These are phyloP conservation scores for Iselma pallidipennis DNA, from an alignment of 2,888 invertebrate genomes.

Conservation along the genomic window DNA sequence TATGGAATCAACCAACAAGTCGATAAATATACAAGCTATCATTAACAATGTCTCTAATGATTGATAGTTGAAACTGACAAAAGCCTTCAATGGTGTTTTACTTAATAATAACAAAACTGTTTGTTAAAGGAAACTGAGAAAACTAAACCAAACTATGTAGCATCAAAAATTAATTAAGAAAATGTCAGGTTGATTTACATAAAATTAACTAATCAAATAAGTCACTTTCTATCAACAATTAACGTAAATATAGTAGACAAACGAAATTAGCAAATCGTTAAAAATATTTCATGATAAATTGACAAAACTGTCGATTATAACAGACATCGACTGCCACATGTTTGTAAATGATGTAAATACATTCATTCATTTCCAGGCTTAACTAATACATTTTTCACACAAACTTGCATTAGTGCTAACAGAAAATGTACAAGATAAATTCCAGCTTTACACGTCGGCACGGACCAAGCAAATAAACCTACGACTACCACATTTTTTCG, in stretches of 20 bases:
- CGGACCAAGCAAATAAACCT: no score
- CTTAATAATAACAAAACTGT: background rate
- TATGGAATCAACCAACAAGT: no score
- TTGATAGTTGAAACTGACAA: background rate
- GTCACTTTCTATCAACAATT: constrained; percentile 1
- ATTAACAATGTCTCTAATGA: no score
- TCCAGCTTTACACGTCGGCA: no score
- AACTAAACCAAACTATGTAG: background rate
- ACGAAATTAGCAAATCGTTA: constrained; percentile 3
- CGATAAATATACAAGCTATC: no score
- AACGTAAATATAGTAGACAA: constrained; percentile 17
- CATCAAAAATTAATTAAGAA: constrained; percentile 15
- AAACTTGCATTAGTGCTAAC: background rate
- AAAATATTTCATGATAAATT: constrained; percentile 12
- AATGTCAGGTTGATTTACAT: constrained; percentile 3
- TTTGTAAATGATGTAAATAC: constrained; percentile 8
- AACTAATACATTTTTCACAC: constrained; percentile 5
- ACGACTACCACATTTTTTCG: no score
- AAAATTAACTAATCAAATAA: constrained; percentile 10
- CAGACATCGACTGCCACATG: constrained; percentile 9
- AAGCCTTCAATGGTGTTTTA: background rate
- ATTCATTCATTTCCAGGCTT: constrained; percentile 10
- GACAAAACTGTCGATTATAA: constrained; percentile 18
- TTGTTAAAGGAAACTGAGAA: no score
- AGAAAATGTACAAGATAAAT: background rate